phyloP scores from a whole-genome alignment of 2,113 vertebrate species.

The Copsychus sechellarum region DNA sequence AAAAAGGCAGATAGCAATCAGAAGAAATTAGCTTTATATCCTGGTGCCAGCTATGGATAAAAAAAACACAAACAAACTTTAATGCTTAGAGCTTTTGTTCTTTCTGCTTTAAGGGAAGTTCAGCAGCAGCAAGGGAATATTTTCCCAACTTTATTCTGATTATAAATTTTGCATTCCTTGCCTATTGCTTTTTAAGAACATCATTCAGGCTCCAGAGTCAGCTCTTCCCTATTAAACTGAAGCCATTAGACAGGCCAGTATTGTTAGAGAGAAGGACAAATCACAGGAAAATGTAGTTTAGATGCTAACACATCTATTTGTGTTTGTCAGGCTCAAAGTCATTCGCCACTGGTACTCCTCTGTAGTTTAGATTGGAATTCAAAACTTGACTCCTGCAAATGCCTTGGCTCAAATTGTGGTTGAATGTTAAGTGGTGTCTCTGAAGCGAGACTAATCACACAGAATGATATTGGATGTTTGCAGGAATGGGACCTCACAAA shows the following conservation, averaged over 20 bases:
- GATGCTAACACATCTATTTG: slow-evolving; percentile 9
- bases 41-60: neutral
- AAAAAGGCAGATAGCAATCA: slow-evolving; percentile 4
- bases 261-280: neutral
- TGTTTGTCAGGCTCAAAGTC: slow-evolving; percentile 14
- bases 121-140: neutral
- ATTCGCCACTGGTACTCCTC: neutral
- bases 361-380: slow-evolving; percentile 23
- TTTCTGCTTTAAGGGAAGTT: neutral
- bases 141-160: neutral
- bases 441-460: slow-evolving; percentile 38
- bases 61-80: neutral
- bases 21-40: slow-evolving; percentile 44
- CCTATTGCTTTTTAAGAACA: neutral
- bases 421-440: slow-evolving; percentile 33
- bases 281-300: neutral
- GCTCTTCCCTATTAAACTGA: neutral
- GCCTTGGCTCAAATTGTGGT: slow-evolving; percentile 4
- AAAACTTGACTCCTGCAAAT: slow-evolving; percentile 31
- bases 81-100: neutral
- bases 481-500: slow-evolving; percentile 13
- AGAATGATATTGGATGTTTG: neutral
- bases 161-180: neutral
- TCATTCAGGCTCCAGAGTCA: neutral
- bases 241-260: neutral